Percentiles rank a stretch among this genome's conserved stretches.
Conservation (phyloP, 2,113 vertebrate species). For the Platichthys flesus region DNA sequence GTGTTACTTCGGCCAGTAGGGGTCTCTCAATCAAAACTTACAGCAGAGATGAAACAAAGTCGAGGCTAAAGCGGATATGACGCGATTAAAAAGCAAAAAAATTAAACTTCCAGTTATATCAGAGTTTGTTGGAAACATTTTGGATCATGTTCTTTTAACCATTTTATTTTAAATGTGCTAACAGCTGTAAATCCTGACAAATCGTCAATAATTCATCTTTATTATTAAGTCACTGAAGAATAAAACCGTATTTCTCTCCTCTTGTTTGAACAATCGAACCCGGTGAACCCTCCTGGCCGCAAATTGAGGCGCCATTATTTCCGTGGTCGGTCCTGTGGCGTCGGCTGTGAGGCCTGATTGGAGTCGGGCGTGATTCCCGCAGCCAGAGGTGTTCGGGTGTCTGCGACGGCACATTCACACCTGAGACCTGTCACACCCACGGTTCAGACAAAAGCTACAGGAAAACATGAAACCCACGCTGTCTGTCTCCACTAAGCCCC, state of each 20-base stretch:
- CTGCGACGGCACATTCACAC: conserved; percentile 45
- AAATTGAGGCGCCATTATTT: conserved; percentile 42
- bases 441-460: conserved; percentile 58
- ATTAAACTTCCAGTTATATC: too few relatives aligned
- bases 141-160: too few relatives aligned
- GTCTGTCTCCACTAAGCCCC: conserved; percentile 65
- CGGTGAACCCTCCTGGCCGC: conserved; percentile 31
- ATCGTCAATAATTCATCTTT: conserved; percentile 8
- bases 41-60: too few relatives aligned
- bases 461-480: conserved; percentile 67
- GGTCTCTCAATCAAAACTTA: too few relatives aligned
- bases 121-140: too few relatives aligned
- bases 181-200: conserved; percentile 37
- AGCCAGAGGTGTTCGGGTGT: conserved; percentile 8
- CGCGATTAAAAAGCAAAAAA: too few relatives aligned
- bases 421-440: conserved; percentile 56
- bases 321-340: conserved; percentile 14
- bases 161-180: too few relatives aligned
- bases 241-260: neutral
- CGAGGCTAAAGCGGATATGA: too few relatives aligned
- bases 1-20: too few relatives aligned
- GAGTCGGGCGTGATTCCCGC: conserved; percentile 34
- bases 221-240: neutral
- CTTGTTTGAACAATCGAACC: conserved; percentile 18
- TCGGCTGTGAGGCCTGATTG: conserved; percentile 45